Conservation (phyloP, 2,113 vertebrate species). For the Corythornis vintsioides region DNA sequence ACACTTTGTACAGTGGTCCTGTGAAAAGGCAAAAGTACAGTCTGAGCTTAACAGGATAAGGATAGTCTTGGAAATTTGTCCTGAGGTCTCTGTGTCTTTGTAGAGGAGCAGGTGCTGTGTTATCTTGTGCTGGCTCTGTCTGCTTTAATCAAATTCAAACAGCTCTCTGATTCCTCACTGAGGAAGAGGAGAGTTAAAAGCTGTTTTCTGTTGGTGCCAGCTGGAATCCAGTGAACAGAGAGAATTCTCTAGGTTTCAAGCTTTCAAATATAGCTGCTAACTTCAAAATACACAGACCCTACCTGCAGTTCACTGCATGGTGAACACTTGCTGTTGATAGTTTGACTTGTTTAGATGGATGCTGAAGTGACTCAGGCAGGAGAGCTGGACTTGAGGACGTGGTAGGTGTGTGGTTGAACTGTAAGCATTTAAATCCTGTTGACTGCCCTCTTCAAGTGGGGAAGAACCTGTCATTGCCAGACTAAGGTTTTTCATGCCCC, state of each 20-base stretch:
- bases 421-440: neutral
- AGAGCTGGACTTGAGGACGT: neutral
- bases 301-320: neutral
- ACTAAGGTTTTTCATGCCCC: neutral
- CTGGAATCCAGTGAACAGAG: neutral
- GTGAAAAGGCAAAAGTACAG: neutral
- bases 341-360: neutral
- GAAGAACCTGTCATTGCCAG: neutral
- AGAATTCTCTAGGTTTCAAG: neutral
- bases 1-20: neutral
- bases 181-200: neutral
- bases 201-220: neutral
- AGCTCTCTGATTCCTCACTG: neutral
- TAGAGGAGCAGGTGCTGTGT: constrained; percentile 5
- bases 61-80: neutral
- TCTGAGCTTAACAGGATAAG: neutral
- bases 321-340: neutral
- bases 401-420: neutral
- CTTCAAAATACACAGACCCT: neutral
- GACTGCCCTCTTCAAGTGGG: neutral
- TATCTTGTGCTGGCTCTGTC: constrained; percentile 1
- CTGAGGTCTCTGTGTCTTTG: neutral
- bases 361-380: neutral
- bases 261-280: neutral
- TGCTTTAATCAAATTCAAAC: neutral